These are phyloP conservation scores for Bathynomus jamesi DNA, from an alignment of 1,140 invertebrate species.

Conservation along the genomic window DNA sequence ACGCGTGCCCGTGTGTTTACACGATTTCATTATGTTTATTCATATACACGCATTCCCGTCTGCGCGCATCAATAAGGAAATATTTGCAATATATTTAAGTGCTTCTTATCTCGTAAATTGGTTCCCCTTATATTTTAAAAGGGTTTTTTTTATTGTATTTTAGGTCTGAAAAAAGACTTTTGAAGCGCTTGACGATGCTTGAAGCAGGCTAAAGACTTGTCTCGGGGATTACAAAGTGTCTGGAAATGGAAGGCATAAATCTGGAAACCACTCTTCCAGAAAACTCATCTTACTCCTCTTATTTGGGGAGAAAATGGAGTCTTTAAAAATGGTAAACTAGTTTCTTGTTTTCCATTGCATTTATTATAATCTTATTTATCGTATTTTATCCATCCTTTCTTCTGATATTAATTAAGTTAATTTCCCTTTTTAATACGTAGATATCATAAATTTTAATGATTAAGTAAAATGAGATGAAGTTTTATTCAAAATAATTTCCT, in stretches of 20 bases:
- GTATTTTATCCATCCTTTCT: neutral
- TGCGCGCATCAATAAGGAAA: neutral
- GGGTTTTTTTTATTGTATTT: neutral
- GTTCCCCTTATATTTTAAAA: constrained; percentile 1
- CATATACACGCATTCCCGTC: no score
- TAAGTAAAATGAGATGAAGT: constrained; percentile 1
- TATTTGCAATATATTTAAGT: constrained; percentile 1
- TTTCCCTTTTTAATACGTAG: neutral
- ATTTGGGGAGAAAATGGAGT: neutral
- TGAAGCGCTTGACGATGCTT: neutral
- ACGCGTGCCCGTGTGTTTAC: no score
- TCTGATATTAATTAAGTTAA: constrained; percentile 1
- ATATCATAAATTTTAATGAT: constrained; percentile 2
- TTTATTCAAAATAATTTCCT: constrained; percentile 2
- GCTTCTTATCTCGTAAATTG: neutral
- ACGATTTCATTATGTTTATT: no score
- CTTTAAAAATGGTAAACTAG: neutral
- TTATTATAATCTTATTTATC: neutral
- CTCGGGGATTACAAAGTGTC: neutral
- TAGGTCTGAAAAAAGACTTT: neutral
- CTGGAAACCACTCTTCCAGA: neutral
- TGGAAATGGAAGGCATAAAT: neutral
- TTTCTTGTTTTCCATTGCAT: neutral
- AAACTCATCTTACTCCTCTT: neutral
- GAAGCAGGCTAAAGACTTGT: neutral